These are phyloP conservation scores for Dermolepida albohirtum DNA, from an alignment of 2,888 invertebrate species.

Conservation along the genomic window DNA sequence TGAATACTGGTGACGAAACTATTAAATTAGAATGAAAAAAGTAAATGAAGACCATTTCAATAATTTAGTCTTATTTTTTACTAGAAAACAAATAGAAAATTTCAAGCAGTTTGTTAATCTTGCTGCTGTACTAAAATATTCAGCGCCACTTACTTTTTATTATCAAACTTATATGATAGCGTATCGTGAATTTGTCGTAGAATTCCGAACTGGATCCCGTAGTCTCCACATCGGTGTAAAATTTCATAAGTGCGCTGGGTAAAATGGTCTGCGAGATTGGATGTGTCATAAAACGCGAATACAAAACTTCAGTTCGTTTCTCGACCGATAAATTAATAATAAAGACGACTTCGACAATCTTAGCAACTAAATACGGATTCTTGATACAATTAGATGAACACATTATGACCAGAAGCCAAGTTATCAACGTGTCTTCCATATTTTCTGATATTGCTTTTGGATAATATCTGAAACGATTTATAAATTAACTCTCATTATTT, in stretches of 20 bases:
- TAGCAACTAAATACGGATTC: constrained; percentile 97
- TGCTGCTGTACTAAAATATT: neutral
- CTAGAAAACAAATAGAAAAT: no score
- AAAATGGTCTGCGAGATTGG: constrained; percentile 84
- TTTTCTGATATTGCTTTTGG: constrained; percentile 80
- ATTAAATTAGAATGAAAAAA: no score
- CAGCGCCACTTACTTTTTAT: constrained; percentile 75
- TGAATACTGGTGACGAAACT: no score
- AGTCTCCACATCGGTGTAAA: constrained; percentile 98
- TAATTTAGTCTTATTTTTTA: no score
- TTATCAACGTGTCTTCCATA: constrained; percentile 85
- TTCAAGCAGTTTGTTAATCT: no score
- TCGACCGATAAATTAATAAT: constrained; percentile 80
- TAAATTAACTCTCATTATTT: constrained; percentile 6
- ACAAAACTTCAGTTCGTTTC: constrained; percentile 67
- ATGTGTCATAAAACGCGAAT: constrained; percentile 87
- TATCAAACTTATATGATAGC: constrained; percentile 97
- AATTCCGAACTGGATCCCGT: constrained; percentile 98
- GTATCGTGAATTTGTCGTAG: constrained; percentile 98
- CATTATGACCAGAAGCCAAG: constrained; percentile 89
- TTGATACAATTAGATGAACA: constrained; percentile 92
- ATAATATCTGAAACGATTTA: constrained; percentile 72
- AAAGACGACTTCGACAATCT: constrained; percentile 91
- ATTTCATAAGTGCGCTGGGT: constrained; percentile 94
- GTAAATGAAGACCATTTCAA: no score